Percentiles rank a stretch among this genome's conserved stretches.
Evolutionary conservation across 2,113 vertebrate species (phyloP).

Genomic region (Nerophis lumbriciformis): DNA sequence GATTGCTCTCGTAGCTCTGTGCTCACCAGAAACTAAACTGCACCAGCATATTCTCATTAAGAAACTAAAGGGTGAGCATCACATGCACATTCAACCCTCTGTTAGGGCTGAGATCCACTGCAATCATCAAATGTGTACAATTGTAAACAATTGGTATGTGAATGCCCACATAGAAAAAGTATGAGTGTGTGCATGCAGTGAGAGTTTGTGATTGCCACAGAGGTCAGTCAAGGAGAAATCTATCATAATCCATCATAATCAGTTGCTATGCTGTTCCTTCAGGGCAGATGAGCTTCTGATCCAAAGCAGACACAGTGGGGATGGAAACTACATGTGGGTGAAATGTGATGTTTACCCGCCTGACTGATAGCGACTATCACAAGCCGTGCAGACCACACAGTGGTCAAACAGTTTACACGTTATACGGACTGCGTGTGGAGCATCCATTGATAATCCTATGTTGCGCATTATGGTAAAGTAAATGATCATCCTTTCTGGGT

Average conservation of each 20-base stretch:
- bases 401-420: conserved; percentile 3
- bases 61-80: background rate
- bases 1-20: background rate
- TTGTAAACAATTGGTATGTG: too few relatives aligned
- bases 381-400: background rate
- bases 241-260: conserved; percentile 61
- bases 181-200: conserved; percentile 6
- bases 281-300: conserved; percentile 48
- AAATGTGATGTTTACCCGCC: conserved; percentile 49
- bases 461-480: too few relatives aligned
- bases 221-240: conserved; percentile 59
- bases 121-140: background rate
- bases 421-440: too few relatives aligned
- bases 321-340: conserved; percentile 45
- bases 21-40: background rate
- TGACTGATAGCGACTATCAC: conserved; percentile 32
- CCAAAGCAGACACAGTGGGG: conserved; percentile 35
- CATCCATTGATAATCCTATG: too few relatives aligned
- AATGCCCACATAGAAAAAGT: background rate
- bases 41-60: background rate
- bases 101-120: background rate
- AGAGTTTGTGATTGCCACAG: conserved; percentile 29
- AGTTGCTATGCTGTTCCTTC: conserved; percentile 36
- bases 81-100: background rate
- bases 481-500: too few relatives aligned